Evolutionary conservation across 2,797 vertebrate species (phyloP).

Genomic region (Falco concolor): DNA sequence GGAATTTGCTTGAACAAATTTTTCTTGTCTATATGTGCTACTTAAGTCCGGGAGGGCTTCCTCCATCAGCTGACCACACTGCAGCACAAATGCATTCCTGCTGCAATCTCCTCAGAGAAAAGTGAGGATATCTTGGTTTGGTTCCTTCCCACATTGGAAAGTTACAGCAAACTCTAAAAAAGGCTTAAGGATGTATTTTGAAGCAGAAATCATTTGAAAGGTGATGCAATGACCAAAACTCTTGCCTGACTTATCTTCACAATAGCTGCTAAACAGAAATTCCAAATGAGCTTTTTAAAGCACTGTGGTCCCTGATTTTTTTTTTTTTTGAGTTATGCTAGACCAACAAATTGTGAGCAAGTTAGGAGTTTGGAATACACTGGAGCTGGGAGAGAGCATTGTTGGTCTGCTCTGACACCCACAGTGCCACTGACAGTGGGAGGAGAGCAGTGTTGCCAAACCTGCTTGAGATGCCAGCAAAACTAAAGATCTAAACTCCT

Average conservation of each 20-base stretch:
- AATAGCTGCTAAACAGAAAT: background rate
- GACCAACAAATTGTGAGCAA: background rate
- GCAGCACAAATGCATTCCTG: background rate
- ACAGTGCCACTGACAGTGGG: fast-evolving
- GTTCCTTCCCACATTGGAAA: background rate
- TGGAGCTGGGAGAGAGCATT: background rate
- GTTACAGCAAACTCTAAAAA: background rate
- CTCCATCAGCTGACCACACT: background rate
- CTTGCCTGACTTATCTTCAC: background rate
- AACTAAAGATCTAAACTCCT: background rate
- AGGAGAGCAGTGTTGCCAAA: background rate
- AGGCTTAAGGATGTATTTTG: background rate
- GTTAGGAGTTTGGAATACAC: background rate
- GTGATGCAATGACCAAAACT: background rate
- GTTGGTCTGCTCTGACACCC: background rate
- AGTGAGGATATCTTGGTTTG: background rate
- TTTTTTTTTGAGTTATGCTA: background rate
- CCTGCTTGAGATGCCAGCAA: background rate
- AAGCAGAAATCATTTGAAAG: background rate
- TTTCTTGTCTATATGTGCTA: background rate
- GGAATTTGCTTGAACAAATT: background rate
- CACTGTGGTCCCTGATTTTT: too few relatives aligned
- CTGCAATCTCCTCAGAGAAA: background rate
- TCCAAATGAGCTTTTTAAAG: background rate
- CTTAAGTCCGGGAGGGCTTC: background rate